Percentiles rank a stretch among this genome's conserved stretches.
These are phyloP conservation scores for Amorpha juglandis DNA, from an alignment of 2,888 invertebrate species.

Conservation along the genomic window DNA sequence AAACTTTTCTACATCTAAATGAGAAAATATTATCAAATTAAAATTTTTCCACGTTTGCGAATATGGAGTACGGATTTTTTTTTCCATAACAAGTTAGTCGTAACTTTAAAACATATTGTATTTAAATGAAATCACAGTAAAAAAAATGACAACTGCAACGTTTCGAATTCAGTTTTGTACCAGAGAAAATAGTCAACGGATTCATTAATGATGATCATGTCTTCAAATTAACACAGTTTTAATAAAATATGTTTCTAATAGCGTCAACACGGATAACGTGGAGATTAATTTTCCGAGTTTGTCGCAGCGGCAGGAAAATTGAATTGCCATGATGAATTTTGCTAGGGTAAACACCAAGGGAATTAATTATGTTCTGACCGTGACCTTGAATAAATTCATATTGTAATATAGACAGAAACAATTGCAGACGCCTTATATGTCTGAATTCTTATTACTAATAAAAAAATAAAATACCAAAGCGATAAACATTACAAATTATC, in stretches of 20 bases:
- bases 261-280: constrained; percentile 25
- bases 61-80: too few relatives aligned
- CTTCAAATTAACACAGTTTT: constrained; percentile 7
- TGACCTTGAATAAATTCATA: not conserved
- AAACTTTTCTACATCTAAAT: not conserved
- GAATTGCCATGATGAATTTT: constrained; percentile 50
- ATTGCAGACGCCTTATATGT: not conserved
- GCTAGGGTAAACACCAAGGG: constrained; percentile 31
- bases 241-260: constrained; percentile 29
- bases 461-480: not conserved
- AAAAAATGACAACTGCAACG: too few relatives aligned
- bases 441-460: not conserved
- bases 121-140: too few relatives aligned
- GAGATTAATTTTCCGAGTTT: constrained; percentile 36
- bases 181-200: not conserved
- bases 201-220: not conserved
- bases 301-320: constrained; percentile 45
- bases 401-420: not conserved
- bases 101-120: too few relatives aligned
- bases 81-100: not conserved
- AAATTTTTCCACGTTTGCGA: not conserved
- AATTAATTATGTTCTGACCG: constrained; percentile 32
- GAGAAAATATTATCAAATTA: not conserved
- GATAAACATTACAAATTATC: not conserved
- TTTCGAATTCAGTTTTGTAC: too few relatives aligned